phyloP scores from a whole-genome alignment of 1,140 invertebrate genomes.

The Piezodorus guildinii region DNA sequence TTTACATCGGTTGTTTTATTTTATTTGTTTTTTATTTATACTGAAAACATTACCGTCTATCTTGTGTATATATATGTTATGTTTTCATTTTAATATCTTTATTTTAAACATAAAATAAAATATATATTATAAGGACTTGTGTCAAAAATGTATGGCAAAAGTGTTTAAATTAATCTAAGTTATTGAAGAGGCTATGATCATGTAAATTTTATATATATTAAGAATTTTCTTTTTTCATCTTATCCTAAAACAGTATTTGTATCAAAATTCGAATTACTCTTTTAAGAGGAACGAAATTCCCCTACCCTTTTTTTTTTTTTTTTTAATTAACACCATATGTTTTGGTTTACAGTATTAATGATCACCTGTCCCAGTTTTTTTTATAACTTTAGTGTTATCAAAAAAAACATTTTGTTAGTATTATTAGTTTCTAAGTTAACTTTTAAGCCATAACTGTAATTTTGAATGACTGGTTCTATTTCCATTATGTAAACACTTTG shows the following conservation, averaged over 20 bases:
- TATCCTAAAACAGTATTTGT: not conserved
- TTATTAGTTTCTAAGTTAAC: slow-evolving; percentile 12
- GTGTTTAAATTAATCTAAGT: not conserved
- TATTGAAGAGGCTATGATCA: slow-evolving; percentile 10
- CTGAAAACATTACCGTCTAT: not conserved
- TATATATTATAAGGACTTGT: not conserved
- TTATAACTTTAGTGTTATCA: not conserved
- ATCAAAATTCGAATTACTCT: not conserved
- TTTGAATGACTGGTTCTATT: no score
- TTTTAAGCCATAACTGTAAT: no score
- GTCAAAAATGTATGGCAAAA: not conserved
- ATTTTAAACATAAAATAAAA: not conserved
- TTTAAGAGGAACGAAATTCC: not conserved
- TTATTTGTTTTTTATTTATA: slow-evolving; percentile 2
- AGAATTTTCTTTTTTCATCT: not conserved
- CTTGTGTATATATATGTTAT: not conserved
- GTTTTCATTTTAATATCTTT: slow-evolving; percentile 4
- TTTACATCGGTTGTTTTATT: not conserved
- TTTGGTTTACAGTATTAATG: not conserved
- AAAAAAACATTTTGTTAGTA: not conserved
- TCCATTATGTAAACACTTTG: no score
- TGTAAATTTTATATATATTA: slow-evolving; percentile 10
- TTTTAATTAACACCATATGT: not conserved
- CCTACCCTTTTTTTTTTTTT: not conserved
- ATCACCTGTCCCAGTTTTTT: not conserved